These are phyloP conservation scores for Chloropsis cyanopogon DNA, from an alignment of 2,113 vertebrate genomes.

Conservation along the genomic window DNA sequence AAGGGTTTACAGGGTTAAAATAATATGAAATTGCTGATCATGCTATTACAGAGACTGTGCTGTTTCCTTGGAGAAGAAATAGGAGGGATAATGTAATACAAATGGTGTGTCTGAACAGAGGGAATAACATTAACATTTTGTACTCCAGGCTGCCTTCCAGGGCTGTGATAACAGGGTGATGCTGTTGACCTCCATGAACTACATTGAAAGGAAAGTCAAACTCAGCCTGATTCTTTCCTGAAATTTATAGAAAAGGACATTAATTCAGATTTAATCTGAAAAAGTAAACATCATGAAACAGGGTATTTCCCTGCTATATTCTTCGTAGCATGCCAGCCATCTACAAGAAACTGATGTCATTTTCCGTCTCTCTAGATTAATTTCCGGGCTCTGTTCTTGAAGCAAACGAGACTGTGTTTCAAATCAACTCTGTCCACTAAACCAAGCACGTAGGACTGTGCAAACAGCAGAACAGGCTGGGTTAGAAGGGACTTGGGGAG, in stretches of 20 bases:
- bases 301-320: neutral
- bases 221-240: neutral
- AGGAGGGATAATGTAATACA: neutral
- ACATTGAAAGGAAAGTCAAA: neutral
- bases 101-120: neutral
- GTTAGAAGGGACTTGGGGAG: neutral
- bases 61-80: neutral
- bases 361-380: neutral
- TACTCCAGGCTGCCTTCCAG: neutral
- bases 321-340: neutral
- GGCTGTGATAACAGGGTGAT: neutral
- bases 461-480: neutral
- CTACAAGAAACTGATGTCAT: neutral
- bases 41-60: neutral
- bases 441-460: fast-evolving
- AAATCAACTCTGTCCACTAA: neutral
- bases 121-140: neutral
- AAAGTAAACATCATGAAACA: neutral
- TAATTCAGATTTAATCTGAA: neutral
- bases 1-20: neutral
- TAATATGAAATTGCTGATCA: neutral
- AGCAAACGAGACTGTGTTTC: neutral
- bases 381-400: neutral
- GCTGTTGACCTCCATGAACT: neutral
- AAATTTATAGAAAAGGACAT: neutral